Base-by-base conservation (phyloP, 2,888 invertebrate genomes). In the Ceriagrion tenellum region DNA sequence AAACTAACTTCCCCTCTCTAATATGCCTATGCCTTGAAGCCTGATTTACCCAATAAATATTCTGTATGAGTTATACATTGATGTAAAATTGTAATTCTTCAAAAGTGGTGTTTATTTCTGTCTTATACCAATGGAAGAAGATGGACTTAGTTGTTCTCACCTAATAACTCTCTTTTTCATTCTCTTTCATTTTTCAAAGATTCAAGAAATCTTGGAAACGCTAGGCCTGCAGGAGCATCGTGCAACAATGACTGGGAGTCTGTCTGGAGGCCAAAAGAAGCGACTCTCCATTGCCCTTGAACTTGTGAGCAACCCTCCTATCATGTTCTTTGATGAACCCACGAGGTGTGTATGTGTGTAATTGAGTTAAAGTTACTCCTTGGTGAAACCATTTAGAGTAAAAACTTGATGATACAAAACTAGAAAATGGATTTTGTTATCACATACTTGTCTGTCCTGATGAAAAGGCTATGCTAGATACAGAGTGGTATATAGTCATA, bases 281-380 rank as follows among this genome's bases (percentile, higher is more conserved):
- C 98, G 99, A 96, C 97, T 99, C 1, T 99, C 99, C 0, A 99
- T 99, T 95, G 99, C 99, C 35, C 97, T 99, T 96, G 99, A 99
- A 97, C 97, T 99, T 96, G 99, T 99, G 96, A 99, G 99, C 97
- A 99, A 99, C 97, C 99, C 99, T 20, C 99, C 99, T 0, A 98
- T 99, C 96, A 99, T 99, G 99, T 99, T 99, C 97, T 99, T 99
- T 97, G 99, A 99, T 97, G 99, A 99, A 97, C 99, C 99, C 0
- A 99, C 99, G 81, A 98, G 98, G 98, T 98, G 96, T 96, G 95
- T 59, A 55, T 88, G 26, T 8, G 4, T 12, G n/a, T 69, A n/a
- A n/a, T 69, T 6, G 4, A 12, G 3, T 8, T 26, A 10, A 4
- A n/a, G 69, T n/a, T n/a, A 69, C 12, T 26, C 69, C 20, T n/a